Base-by-base conservation (phyloP, 2,113 vertebrate species). In the Penelope pileata region DNA sequence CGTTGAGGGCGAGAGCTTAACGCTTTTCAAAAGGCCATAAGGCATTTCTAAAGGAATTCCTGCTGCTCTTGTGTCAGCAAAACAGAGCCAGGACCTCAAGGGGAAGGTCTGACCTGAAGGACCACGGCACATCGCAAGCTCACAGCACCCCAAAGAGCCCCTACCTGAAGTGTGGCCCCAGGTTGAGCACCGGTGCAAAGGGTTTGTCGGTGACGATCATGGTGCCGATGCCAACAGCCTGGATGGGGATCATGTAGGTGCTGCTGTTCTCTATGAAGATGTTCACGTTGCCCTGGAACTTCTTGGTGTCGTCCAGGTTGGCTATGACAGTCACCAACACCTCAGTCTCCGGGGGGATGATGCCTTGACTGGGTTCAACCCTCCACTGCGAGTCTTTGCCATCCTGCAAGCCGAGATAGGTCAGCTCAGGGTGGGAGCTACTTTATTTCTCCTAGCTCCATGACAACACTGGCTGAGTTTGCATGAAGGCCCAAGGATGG, bases 111-210 rank as follows among this genome's bases (percentile, higher is more conserved):
- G n/a, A 6, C 29, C 51, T 34, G 43, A 77, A 77, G 26, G 32
- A 63, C 29, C n/a, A 11, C 10, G 68, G n/a, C 8, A 53, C 40
- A 86, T 34, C 51, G 42, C 45, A 22, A 78, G n/a, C 30, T 42
- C 19, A 5, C 45, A 7, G 45, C 12, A 45, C 45, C 17, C 54
- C 42, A 15, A 5, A 45, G 34, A 59, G 5, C 4, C 18, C 93
- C 43, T 98, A 99, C 99, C 98, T 99, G 96, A 99, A 99, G 77
- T 97, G 97, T 15, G 98, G 92, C 43, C 99, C 99, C 42, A 99
- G 45, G 74, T 98, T 96, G 26, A 99, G 96, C 51, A 94, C 96
- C 1, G 98, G 98, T 22, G 88, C 86, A 50, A 99, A 98, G 24
- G 98, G 98, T 54, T 85, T 97, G 95, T 99, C 98, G 0, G 97